Percentiles rank a stretch among this genome's conserved stretches.
phyloP scores from a whole-genome alignment of 2,113 vertebrate genomes.

The Hypocryptadius cinnamomeus region DNA sequence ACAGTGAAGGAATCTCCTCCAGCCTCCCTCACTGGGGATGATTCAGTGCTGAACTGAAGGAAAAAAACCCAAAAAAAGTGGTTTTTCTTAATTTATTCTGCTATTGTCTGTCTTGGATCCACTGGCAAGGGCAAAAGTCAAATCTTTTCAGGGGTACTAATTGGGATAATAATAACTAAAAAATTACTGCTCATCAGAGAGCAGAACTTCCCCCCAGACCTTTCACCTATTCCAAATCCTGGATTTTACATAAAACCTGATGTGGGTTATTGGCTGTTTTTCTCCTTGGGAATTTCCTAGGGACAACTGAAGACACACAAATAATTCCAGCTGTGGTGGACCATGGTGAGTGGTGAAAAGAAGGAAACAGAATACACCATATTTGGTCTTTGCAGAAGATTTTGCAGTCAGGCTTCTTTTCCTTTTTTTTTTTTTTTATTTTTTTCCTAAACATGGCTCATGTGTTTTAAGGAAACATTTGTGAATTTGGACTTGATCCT shows the following conservation, averaged over 20 bases:
- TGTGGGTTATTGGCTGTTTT: not conserved
- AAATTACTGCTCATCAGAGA: not conserved
- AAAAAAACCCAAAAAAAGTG: not conserved
- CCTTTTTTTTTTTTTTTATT: too few species aligned
- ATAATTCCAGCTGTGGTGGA: not conserved
- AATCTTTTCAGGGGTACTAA: not conserved
- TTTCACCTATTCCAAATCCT: not conserved
- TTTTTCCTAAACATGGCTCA: not conserved
- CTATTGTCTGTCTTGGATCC: not conserved
- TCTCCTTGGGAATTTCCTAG: not conserved
- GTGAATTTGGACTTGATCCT: not conserved
- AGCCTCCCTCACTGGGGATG: not conserved
- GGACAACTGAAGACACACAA: not conserved
- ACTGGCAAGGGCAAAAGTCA: not conserved
- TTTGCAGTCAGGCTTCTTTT: not conserved
- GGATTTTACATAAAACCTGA: not conserved
- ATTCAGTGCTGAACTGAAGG: not conserved
- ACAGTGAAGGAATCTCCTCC: not conserved
- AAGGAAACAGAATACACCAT: accelerated
- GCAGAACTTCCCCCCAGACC: not conserved
- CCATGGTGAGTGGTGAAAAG: not conserved
- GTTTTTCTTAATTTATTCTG: not conserved
- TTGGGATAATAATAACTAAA: not conserved
- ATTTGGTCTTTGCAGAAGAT: not conserved
- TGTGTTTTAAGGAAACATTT: not conserved